Percentiles rank a stretch among this genome's conserved stretches.
These are phyloP conservation scores for Prunella fulvescens DNA, from an alignment of 2,113 vertebrate genomes.

Conservation along the genomic window DNA sequence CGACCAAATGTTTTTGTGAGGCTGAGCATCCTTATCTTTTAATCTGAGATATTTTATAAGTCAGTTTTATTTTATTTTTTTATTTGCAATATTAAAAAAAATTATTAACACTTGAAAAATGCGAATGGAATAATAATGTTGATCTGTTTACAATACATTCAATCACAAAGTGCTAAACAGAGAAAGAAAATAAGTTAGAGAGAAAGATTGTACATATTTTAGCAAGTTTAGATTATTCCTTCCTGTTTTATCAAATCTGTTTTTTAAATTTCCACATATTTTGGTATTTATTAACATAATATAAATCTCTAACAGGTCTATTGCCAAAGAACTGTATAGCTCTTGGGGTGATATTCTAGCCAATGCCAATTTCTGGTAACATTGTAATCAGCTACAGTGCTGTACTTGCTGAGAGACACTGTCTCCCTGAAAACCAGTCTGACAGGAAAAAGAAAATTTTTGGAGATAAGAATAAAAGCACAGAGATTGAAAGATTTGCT, in stretches of 20 bases:
- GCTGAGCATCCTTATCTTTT: background rate
- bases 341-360: background rate
- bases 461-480: background rate
- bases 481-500: background rate
- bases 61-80: conserved; percentile 35
- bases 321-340: background rate
- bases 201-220: background rate
- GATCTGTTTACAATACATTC: conserved; percentile 14
- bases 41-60: conserved; percentile 1
- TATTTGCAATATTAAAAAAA: conserved; percentile 21
- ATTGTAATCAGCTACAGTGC: background rate
- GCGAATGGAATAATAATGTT: conserved; percentile 26
- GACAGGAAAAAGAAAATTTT: background rate
- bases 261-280: background rate
- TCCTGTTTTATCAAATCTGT: background rate
- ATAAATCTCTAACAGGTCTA: background rate
- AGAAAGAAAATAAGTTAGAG: background rate
- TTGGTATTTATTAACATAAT: background rate
- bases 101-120: conserved; percentile 20
- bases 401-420: background rate
- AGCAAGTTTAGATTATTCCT: background rate
- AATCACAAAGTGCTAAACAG: background rate
- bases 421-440: background rate
- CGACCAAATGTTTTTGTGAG: conserved; percentile 14
- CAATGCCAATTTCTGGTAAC: background rate